phyloP scores from a whole-genome alignment of 23 tunicate genomes.

The Trididemnum miniatum region DNA sequence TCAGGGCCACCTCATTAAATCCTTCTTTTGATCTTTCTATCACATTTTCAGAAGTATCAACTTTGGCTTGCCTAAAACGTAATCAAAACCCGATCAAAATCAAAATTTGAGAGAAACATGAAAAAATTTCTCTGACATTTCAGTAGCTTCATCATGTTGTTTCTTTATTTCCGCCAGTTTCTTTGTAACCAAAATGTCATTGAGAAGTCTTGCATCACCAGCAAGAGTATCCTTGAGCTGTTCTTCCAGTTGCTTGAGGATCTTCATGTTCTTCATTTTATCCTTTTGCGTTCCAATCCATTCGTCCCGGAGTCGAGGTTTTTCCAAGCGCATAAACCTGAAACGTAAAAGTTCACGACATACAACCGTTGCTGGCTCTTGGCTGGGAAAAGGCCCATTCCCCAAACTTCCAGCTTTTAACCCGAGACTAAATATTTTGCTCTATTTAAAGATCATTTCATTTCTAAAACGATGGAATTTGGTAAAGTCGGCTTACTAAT shows the following conservation, averaged over 20 bases:
- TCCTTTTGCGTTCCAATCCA: constrained; percentile 73
- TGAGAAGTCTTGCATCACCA: constrained; percentile 77
- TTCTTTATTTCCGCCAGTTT: constrained; percentile 82
- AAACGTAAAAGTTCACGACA: too few relatives aligned
- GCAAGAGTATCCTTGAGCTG: constrained; percentile 83
- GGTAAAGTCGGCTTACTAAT: too few relatives aligned
- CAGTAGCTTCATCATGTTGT: constrained; percentile 76
- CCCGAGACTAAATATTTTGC: too few relatives aligned
- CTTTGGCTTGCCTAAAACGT: constrained; percentile 59
- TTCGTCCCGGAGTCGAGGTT: constrained; percentile 80
- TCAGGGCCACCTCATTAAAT: constrained; percentile 66
- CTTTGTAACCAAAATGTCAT: constrained; percentile 61
- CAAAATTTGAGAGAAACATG: neutral
- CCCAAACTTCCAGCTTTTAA: too few relatives aligned
- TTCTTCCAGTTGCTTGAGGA: constrained; percentile 50
- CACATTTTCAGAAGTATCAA: constrained; percentile 44
- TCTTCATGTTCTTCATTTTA: constrained; percentile 72
- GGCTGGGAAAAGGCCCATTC: too few relatives aligned
- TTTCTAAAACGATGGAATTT: too few relatives aligned
- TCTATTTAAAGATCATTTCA: too few relatives aligned
- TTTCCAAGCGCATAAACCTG: constrained; percentile 81
- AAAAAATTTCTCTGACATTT: constrained; percentile 39
- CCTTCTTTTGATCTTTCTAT: constrained; percentile 84
- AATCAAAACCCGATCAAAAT: neutral
- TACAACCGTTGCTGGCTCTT: too few relatives aligned